Percentiles rank a stretch among this genome's conserved stretches.
Evolutionary conservation across 2,113 vertebrate species (phyloP).

Genomic region (Ursus arctos): DNA sequence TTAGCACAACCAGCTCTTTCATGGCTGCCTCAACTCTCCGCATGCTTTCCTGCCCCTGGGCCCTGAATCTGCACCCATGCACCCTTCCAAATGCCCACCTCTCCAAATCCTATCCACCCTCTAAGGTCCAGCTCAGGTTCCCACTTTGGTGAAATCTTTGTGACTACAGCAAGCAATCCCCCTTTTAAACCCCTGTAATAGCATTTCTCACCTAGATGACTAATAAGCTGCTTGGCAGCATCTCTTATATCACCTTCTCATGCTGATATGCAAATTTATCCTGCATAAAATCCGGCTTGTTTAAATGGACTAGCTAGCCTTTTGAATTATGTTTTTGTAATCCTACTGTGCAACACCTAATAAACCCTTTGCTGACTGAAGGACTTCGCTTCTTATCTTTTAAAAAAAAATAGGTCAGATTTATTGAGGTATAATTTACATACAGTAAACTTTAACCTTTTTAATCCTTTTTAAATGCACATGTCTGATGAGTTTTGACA

Average conservation of each 20-base stretch:
- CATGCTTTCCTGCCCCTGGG: not conserved
- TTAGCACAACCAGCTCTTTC: not conserved
- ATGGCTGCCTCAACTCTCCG: not conserved
- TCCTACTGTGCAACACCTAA: not conserved
- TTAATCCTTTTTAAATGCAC: not conserved
- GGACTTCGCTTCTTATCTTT: not conserved
- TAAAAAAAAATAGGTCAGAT: not conserved
- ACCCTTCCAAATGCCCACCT: not conserved
- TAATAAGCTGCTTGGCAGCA: not conserved
- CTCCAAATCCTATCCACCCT: not conserved
- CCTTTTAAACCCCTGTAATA: fast-evolving
- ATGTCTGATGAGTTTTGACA: constrained; percentile 14
- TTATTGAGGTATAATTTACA: not conserved
- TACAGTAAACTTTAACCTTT: not conserved
- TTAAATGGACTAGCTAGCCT: not conserved
- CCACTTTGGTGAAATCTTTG: not conserved
- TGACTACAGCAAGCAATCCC: not conserved
- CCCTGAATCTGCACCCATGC: fast-evolving
- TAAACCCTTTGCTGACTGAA: not conserved
- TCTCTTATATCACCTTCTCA: not conserved
- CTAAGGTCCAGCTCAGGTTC: not conserved
- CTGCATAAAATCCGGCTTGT: not conserved
- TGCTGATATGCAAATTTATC: not conserved
- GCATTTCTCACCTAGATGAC: not conserved
- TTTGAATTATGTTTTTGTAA: not conserved